Evolutionary conservation across 2,113 vertebrate genomes (phyloP).

Genomic region (Corapipo altera): DNA sequence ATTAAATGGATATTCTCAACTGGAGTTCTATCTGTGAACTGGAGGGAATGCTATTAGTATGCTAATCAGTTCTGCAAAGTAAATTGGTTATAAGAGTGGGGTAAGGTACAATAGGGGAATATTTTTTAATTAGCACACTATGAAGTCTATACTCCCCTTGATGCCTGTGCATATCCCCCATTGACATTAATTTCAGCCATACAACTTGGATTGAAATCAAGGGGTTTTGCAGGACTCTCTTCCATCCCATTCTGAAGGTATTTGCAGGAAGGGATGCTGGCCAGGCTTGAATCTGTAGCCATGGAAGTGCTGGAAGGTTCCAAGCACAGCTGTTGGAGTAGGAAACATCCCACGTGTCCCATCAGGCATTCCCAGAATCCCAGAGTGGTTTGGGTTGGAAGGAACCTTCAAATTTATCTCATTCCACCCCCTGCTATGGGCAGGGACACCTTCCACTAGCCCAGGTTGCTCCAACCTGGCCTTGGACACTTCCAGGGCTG

Average conservation of each 20-base stretch:
- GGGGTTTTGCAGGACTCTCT: background rate
- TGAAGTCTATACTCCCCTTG: constrained; percentile 6
- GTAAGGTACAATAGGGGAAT: constrained; percentile 40
- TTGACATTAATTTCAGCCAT: constrained; percentile 21
- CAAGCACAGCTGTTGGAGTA: rapidly evolving
- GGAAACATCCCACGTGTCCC: background rate
- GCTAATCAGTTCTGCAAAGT: constrained; percentile 59
- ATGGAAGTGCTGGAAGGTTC: background rate
- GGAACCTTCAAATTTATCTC: rapidly evolving
- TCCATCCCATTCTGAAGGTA: rapidly evolving
- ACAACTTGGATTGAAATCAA: background rate
- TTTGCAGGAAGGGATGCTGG: background rate
- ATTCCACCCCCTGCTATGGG: rapidly evolving
- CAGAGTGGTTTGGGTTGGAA: background rate
- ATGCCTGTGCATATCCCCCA: background rate
- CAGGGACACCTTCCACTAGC: background rate
- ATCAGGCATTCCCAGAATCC: background rate
- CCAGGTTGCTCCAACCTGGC: background rate
- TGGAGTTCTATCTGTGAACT: constrained; percentile 52
- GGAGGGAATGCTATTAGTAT: constrained; percentile 63
- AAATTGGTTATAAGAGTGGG: constrained; percentile 59
- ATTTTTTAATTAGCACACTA: constrained; percentile 56
- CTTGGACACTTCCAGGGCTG: background rate
- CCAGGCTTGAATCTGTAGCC: background rate
- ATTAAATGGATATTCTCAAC: constrained; percentile 67